Conservation (phyloP, 2,888 invertebrate genomes). For the Ormyrus nitidulus region DNA sequence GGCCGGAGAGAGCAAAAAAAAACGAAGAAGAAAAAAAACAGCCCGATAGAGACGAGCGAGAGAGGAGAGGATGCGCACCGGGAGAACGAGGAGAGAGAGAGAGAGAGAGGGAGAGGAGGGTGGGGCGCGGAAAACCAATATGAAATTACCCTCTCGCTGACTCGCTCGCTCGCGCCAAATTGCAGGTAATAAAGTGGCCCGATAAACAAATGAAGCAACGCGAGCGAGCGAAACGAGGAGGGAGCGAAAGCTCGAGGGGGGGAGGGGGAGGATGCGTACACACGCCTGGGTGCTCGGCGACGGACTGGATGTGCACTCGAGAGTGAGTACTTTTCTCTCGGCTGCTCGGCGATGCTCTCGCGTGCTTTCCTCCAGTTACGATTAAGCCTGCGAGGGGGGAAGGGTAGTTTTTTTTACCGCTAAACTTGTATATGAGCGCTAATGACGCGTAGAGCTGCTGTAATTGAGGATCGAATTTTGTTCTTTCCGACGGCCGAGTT, state of each 20-base stretch:
- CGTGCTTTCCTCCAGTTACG: constrained; percentile 40
- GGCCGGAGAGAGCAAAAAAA: neutral
- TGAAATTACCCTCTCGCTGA: constrained; percentile 70
- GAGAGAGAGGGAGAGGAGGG: neutral
- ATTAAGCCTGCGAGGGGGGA: neutral
- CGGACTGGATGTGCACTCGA: too few species aligned
- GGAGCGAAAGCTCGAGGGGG: too few species aligned
- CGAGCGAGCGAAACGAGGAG: constrained; percentile 48
- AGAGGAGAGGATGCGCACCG: neutral
- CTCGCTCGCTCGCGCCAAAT: constrained; percentile 69
- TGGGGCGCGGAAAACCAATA: constrained; percentile 70
- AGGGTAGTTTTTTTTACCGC: neutral
- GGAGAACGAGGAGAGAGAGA: neutral
- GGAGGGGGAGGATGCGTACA: too few species aligned
- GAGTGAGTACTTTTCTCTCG: too few species aligned
- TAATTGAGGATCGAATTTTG: neutral
- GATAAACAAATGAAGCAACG: constrained; percentile 73
- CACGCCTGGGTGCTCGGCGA: too few species aligned
- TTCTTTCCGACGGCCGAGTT: neutral
- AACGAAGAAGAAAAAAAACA: neutral
- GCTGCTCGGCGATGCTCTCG: neutral
- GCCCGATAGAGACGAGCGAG: neutral
- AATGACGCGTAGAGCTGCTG: neutral
- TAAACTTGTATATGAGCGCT: neutral
- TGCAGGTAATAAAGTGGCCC: constrained; percentile 72